Conservation (phyloP, 2,888 invertebrate genomes). For the Dryomyza anilis region DNA sequence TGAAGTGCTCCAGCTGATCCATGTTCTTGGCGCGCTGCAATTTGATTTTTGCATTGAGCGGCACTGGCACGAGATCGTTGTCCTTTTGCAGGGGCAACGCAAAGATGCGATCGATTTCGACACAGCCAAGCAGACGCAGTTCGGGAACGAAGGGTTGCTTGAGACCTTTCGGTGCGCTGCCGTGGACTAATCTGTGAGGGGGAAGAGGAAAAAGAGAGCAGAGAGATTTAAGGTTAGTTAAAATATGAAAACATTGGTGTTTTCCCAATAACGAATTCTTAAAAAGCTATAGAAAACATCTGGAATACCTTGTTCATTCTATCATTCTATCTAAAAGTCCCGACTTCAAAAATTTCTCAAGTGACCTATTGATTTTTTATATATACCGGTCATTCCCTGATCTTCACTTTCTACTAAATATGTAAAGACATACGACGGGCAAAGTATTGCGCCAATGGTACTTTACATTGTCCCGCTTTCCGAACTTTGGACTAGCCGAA, state of each 20-base stretch:
- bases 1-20: slow-evolving; percentile 74
- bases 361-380: too few relatives aligned
- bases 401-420: too few relatives aligned
- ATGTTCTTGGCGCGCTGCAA: slow-evolving; percentile 82
- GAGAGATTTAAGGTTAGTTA: neutral
- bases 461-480: too few relatives aligned
- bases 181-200: slow-evolving; percentile 73
- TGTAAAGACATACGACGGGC: too few relatives aligned
- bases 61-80: slow-evolving; percentile 80
- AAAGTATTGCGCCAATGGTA: too few relatives aligned
- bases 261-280: neutral
- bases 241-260: neutral
- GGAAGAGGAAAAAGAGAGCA: neutral
- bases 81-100: slow-evolving; percentile 83
- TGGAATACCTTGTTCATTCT: too few relatives aligned
- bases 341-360: too few relatives aligned
- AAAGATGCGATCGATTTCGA: slow-evolving; percentile 82
- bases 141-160: slow-evolving; percentile 87
- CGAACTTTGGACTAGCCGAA: too few relatives aligned
- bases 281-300: too few relatives aligned
- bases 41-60: slow-evolving; percentile 84
- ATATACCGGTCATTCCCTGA: too few relatives aligned
- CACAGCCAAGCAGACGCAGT: slow-evolving; percentile 79
- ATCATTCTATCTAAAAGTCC: too few relatives aligned
- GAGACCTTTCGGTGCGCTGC: slow-evolving; percentile 82